Evolutionary conservation across 2,797 vertebrate genomes (phyloP).

Genomic region (Coregonus ussuriensis): DNA sequence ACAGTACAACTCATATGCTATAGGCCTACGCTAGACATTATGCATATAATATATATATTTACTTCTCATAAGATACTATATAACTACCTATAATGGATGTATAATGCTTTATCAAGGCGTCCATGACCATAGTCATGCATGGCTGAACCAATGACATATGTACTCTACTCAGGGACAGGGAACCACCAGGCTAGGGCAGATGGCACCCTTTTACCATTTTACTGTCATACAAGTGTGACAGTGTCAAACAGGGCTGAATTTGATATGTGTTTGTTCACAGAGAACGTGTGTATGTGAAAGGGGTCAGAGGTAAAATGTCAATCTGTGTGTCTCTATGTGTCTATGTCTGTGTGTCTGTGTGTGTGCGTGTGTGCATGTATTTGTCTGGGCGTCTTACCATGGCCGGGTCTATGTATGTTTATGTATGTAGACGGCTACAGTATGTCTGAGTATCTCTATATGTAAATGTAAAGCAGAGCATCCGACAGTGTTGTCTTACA

Average conservation of each 20-base stretch:
- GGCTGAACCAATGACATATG: background rate
- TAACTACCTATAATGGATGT: background rate
- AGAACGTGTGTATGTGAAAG: background rate
- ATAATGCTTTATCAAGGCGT: too few species aligned
- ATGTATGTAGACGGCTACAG: background rate
- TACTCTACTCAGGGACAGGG: slow-evolving; percentile 9
- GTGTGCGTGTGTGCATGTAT: background rate
- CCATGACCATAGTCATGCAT: background rate
- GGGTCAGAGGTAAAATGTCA: too few species aligned
- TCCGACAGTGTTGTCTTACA: slow-evolving; percentile 44
- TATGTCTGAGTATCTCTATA: slow-evolving; percentile 12
- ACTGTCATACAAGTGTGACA: slow-evolving; percentile 1
- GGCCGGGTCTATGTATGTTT: slow-evolving; percentile 2
- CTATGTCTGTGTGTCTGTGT: background rate
- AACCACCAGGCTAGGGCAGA: slow-evolving; percentile 5
- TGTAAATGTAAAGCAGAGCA: slow-evolving; percentile 36
- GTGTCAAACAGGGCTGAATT: background rate
- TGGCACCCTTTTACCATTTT: background rate
- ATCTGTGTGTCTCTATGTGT: too few species aligned
- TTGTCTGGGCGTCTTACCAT: background rate
- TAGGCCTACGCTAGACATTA: background rate
- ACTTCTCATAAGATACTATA: background rate
- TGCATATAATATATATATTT: background rate
- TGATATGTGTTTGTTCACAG: background rate
- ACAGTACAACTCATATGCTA: background rate